Conservation (phyloP, 1,140 invertebrate genomes). For the Diabrotica virgifera region DNA sequence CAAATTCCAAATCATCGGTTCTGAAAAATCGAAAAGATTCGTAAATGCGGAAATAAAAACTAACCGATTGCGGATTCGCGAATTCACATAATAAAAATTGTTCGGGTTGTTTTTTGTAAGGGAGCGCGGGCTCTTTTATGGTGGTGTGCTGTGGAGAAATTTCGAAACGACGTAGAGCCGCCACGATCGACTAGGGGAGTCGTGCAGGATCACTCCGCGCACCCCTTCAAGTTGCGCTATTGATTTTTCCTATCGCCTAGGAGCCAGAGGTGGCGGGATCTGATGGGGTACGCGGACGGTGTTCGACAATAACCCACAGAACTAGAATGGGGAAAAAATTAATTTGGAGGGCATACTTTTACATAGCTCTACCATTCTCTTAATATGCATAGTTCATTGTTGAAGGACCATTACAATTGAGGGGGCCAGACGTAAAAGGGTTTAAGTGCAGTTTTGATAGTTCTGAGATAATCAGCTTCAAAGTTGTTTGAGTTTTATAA, state of each 20-base stretch:
- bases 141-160: background rate
- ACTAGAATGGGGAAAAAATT: too few species aligned
- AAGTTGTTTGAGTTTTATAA: too few species aligned
- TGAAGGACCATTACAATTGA: too few species aligned
- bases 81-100: conserved; percentile 13
- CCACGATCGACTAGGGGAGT: conserved; percentile 14
- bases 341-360: too few species aligned
- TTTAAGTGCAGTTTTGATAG: too few species aligned
- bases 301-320: too few species aligned
- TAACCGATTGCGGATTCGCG: background rate
- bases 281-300: too few species aligned
- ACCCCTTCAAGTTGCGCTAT: conserved; percentile 13
- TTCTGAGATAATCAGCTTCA: too few species aligned
- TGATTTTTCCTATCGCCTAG: conserved; percentile 20
- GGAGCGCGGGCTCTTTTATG: background rate
- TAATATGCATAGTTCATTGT: too few species aligned
- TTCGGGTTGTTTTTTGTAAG: conserved; percentile 5
- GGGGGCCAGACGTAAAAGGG: too few species aligned
- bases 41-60: background rate
- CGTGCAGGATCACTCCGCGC: conserved; percentile 8
- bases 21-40: background rate
- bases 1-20: conserved; percentile 11
- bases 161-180: conserved; percentile 3
- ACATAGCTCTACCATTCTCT: too few species aligned
- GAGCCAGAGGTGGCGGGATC: conserved; percentile 4